Evolutionary conservation across 2,888 invertebrate genomes (phyloP).

Genomic region (Sycophila texana): DNA sequence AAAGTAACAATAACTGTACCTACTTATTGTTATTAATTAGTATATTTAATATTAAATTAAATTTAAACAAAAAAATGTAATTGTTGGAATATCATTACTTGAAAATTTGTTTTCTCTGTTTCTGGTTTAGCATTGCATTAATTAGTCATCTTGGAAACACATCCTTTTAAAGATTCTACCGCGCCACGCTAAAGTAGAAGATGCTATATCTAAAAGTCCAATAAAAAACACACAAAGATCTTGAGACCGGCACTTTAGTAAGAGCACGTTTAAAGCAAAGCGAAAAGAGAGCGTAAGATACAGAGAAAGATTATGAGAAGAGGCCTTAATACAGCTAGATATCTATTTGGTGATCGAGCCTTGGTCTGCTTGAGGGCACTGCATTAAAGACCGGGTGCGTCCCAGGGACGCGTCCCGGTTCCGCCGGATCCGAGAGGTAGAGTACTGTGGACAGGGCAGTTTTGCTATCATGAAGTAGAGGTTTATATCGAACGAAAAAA

Average conservation of each 20-base stretch:
- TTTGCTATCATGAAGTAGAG: too few relatives aligned
- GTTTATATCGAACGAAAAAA: neutral
- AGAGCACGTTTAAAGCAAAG: slow-evolving; percentile 16
- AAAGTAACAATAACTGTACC: slow-evolving; percentile 11
- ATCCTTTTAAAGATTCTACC: slow-evolving; percentile 52
- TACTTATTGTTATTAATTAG: too few relatives aligned
- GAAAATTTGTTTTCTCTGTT: slow-evolving; percentile 56
- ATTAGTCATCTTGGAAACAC: slow-evolving; percentile 54
- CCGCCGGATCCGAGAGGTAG: slow-evolving; percentile 7
- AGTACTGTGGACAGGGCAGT: too few relatives aligned
- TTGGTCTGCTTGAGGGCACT: slow-evolving; percentile 40
- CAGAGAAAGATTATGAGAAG: slow-evolving; percentile 44
- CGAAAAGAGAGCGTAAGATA: slow-evolving; percentile 31
- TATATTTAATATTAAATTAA: slow-evolving; percentile 13
- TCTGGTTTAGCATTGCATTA: slow-evolving; percentile 55
- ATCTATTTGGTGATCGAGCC: slow-evolving; percentile 52
- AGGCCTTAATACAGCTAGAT: slow-evolving; percentile 27
- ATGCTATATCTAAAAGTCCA: slow-evolving; percentile 27
- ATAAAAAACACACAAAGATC: too few relatives aligned
- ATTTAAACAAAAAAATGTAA: slow-evolving; percentile 33
- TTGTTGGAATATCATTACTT: slow-evolving; percentile 46
- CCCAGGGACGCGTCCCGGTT: slow-evolving; percentile 43
- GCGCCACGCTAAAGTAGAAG: slow-evolving; percentile 52
- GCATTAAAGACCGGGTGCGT: slow-evolving; percentile 38
- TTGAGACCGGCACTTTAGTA: too few relatives aligned